Evolutionary conservation across 2,113 vertebrate genomes (phyloP), one percentile per base, ranked within the genome.

Genomic region (Spheniscus mendiculus): DNA sequence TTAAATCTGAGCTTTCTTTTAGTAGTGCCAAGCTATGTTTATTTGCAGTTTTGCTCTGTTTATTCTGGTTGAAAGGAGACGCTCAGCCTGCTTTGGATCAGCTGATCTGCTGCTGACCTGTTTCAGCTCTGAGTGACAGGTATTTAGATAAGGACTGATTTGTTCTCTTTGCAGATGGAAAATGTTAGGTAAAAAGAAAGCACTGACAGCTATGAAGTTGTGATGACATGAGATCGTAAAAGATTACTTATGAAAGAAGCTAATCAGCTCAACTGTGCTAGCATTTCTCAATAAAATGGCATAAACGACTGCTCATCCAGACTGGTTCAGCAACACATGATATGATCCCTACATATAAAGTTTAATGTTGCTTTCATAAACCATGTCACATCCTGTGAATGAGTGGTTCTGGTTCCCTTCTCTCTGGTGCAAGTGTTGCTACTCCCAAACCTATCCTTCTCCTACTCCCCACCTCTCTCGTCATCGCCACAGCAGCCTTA

Each of bases 21-120:
- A 93, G 87, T 76, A 86, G 72, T 92, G 61, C 73, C 92, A 87
- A 93, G 77, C 26, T 62, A 66, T 97, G 95, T 98, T 98, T 97
- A 97, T 97, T 98, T 98, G 88, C 63, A 96, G 77, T 74, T 96
- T 95, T 83, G 55, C 80, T 97, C 78, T 96, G 92, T 97, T 97
- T 97, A 96, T 91, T 95, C 96, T 97, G 87, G 29, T 97, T 97
- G 93, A 96, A 95, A 94, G 88, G 76, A 94, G 83, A 93, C 2
- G 22, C 91, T 87, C 87, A 84, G 93, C 69, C 91, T 97, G 92
- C 83, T 95, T 83, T 97, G 74, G 59, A 95, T 97, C 84, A 93
- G 96, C 92, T 92, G 96, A 83, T 97, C 49, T 18, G 5, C 70
- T 77, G 81, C 89, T 3, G 42, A 62, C 47, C 67, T 77, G 50